Conservation (phyloP, 2,797 vertebrate genomes). For the Enteromius anoplus region DNA sequence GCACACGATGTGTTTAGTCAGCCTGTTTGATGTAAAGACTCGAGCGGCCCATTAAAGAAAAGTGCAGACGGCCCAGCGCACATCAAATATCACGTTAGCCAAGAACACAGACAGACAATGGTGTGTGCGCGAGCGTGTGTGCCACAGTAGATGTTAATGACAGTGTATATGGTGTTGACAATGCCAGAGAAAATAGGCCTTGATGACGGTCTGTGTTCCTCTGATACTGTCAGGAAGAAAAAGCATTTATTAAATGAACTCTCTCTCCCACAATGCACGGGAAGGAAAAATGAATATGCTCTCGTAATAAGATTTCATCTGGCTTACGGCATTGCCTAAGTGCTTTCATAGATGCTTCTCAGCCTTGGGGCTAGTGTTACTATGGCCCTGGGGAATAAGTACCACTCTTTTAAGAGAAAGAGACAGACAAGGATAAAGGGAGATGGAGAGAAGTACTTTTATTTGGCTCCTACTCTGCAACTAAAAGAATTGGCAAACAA, state of each 20-base stretch:
- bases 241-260: conserved; percentile 78
- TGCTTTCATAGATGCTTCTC: conserved; percentile 52
- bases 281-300: conserved; percentile 69
- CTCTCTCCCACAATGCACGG: conserved; percentile 74
- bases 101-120: conserved; percentile 41
- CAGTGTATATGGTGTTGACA: conserved; percentile 51
- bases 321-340: conserved; percentile 69
- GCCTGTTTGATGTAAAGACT: conserved; percentile 51
- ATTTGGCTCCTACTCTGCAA: conserved; percentile 19
- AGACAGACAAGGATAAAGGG: conserved; percentile 27
- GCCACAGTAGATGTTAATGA: conserved; percentile 39
- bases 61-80: conserved; percentile 34
- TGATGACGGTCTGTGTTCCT: conserved; percentile 66
- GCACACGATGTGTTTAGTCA: conserved; percentile 41
- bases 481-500: conserved; percentile 22
- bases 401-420: conserved; percentile 65
- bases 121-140: conserved; percentile 37
- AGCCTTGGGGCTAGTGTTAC: conserved; percentile 77
- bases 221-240: conserved; percentile 73
- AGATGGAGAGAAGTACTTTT: conserved; percentile 41
- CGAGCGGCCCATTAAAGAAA: conserved; percentile 50
- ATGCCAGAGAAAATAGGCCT: conserved; percentile 46
- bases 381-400: conserved; percentile 77
- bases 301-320: conserved; percentile 80
- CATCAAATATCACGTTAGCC: conserved; percentile 36